Evolutionary conservation across 2,113 vertebrate species (phyloP), one percentile per base, ranked within the genome.

Genomic region (Empidonax alnorum): DNA sequence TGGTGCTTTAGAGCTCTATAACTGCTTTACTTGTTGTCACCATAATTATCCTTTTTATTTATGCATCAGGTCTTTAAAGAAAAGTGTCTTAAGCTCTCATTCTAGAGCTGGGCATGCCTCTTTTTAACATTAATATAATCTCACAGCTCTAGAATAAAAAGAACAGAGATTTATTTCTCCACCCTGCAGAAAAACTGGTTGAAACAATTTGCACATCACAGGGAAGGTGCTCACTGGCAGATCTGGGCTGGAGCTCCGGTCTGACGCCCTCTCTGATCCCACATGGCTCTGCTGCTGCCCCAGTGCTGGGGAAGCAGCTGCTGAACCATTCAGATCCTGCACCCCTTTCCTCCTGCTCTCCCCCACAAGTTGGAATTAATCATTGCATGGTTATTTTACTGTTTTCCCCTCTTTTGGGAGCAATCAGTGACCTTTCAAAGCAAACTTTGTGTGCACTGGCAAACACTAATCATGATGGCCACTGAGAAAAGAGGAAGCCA

Each of bases 141-240:
- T 92, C 90, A 87, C 62, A 73, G 53, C 23, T 15, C 69, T 84
- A 81, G 65, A 95, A 83, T 78, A 66, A 93, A 90, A 65, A 49
- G 72, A 76, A 58, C 14, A 93, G 82, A 78, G 84, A 67, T 89
- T 35, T 72, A 44, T 95, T 94, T 93, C 93, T 92, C 93, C 83
- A 90, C 85, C 86, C 88, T 81, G 37, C 75, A 78, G 72, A 89
- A 73, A 81, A 92, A 90, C 73, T 87, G 75, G 72, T 77, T 67
- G 65, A 83, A 91, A 50, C 52, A 67, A 91, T 96, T 96, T 93
- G 85, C 95, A 93, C 93, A 94, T 95, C 85, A 88, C 67, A 94
- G 90, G 46, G 90, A 66, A 92, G 75, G 72, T 0, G 4, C 79
- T 88, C 2, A 0, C 68, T 72, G 90, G 65, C 66, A 86, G 79